Percentiles rank a stretch among this genome's conserved stretches.
These are phyloP conservation scores for Elysia chlorotica DNA, from an alignment of 1,140 invertebrate genomes.

Conservation along the genomic window DNA sequence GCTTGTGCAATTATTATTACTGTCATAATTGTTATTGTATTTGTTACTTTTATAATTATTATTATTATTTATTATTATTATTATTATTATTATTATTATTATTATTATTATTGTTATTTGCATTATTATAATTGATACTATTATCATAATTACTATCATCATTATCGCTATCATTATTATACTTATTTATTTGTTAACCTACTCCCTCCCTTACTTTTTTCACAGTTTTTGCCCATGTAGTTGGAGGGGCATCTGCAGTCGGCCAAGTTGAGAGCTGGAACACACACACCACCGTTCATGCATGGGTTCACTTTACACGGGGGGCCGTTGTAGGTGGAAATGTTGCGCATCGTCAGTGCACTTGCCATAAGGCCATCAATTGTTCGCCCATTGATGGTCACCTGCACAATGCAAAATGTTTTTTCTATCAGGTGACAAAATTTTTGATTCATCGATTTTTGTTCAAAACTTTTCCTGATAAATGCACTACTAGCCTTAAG, in stretches of 20 bases:
- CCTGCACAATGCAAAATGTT: neutral
- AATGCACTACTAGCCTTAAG: too few relatives aligned
- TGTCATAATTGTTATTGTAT: too few relatives aligned
- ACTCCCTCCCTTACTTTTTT: conserved; percentile 75
- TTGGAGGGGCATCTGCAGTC: conserved; percentile 73
- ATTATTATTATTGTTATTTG: too few relatives aligned
- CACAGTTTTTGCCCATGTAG: conserved; percentile 74
- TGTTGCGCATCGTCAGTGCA: conserved; percentile 54
- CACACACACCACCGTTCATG: conserved; percentile 76
- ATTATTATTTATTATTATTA: too few relatives aligned
- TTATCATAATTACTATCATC: too few relatives aligned
- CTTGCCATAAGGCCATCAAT: conserved; percentile 7
- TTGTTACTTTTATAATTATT: too few relatives aligned
- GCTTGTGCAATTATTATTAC: too few relatives aligned
- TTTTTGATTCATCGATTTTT: neutral
- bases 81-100: too few relatives aligned
- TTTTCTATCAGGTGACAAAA: neutral
- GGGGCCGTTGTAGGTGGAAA: conserved; percentile 71
- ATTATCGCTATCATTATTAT: too few relatives aligned
- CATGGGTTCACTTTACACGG: conserved; percentile 75
- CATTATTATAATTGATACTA: too few relatives aligned
- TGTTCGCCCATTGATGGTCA: conserved; percentile 16
- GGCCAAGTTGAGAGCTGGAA: conserved; percentile 74
- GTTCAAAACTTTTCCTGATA: too few relatives aligned
- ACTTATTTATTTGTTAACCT: too few relatives aligned